Evolutionary conservation across 2,797 vertebrate species (phyloP).

Genomic region (Leptoclinus maculatus): DNA sequence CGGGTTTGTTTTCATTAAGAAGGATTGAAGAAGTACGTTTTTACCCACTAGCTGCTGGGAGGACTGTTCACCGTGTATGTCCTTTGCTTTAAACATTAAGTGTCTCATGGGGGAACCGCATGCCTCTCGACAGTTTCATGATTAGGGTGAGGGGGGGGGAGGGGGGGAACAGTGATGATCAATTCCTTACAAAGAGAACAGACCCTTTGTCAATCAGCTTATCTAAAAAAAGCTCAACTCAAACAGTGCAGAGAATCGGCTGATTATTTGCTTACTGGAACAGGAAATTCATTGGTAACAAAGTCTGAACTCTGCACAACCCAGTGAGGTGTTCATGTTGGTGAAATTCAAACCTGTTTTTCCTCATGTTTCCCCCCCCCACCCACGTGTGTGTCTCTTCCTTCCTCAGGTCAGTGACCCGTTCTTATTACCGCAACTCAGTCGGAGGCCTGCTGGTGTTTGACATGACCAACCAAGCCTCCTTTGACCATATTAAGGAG

Average conservation of each 20-base stretch:
- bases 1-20: constrained; percentile 40
- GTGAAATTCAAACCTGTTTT: constrained; percentile 13
- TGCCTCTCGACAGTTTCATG: constrained; percentile 10
- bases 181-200: constrained; percentile 32
- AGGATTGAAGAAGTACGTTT: constrained; percentile 17
- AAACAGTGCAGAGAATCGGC: constrained; percentile 26
- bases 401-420: constrained; percentile 87
- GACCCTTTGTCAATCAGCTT: constrained; percentile 49
- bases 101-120: constrained; percentile 20
- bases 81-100: not conserved
- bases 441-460: constrained; percentile 89
- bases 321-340: not conserved
- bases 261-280: constrained; percentile 47
- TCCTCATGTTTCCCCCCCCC: not conserved
- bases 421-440: constrained; percentile 89
- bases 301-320: constrained; percentile 36
- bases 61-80: not conserved
- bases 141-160: constrained; percentile 5
- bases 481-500: constrained; percentile 85
- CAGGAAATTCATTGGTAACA: constrained; percentile 16
- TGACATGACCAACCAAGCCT: constrained; percentile 85
- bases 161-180: constrained; percentile 20
- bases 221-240: constrained; percentile 38
- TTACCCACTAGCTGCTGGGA: constrained; percentile 4
- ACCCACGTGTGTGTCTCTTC: not conserved